These are phyloP conservation scores for Chironomus riparius DNA, from an alignment of 2,888 invertebrate genomes.

Conservation along the genomic window DNA sequence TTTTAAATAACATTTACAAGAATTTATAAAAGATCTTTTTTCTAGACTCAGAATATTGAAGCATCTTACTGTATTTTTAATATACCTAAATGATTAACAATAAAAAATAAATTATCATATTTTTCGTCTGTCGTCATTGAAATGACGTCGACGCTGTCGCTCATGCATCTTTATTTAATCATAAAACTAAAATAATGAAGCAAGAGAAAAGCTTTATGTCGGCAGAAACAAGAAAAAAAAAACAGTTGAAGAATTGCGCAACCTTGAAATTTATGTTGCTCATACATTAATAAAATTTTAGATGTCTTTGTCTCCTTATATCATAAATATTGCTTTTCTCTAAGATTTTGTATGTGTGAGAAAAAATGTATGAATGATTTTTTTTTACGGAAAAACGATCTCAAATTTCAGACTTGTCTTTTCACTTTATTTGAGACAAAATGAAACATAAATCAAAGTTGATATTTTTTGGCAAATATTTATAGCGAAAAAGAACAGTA, in stretches of 20 bases:
- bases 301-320: not conserved
- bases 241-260: not conserved
- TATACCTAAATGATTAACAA: not conserved
- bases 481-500: not conserved
- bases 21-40: too few species aligned
- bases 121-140: not conserved
- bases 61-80: too few species aligned
- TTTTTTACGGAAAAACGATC: not conserved
- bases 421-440: not conserved
- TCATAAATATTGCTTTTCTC: not conserved
- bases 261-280: slow-evolving; percentile 18
- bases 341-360: not conserved
- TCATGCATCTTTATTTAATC: not conserved
- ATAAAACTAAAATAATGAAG: not conserved
- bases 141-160: not conserved
- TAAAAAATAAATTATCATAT: not conserved
- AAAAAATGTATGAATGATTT: not conserved
- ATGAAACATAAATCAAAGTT: not conserved
- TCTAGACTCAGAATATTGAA: too few species aligned
- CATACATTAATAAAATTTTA: not conserved
- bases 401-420: not conserved
- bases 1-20: too few species aligned
- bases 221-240: not conserved
- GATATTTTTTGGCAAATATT: slow-evolving; percentile 4
- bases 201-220: not conserved